Evolutionary conservation across 2,888 invertebrate species (phyloP).

Genomic region (Helleia helle): DNA sequence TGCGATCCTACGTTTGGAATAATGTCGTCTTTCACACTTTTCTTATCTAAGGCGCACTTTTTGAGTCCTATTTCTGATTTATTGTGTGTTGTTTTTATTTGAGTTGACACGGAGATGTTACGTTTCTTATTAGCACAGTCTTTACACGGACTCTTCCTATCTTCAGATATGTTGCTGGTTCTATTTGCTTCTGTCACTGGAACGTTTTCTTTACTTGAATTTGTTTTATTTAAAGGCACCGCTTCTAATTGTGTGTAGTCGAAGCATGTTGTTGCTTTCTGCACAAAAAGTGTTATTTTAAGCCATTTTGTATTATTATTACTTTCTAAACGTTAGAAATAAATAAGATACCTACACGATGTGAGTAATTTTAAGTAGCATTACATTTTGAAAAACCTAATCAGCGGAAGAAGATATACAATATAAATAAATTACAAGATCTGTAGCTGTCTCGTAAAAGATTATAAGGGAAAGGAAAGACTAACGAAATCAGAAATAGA

Average conservation of each 20-base stretch:
- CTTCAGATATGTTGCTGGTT: conserved; percentile 24
- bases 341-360: too few relatives aligned
- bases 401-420: too few relatives aligned
- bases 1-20: conserved; percentile 46
- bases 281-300: conserved; percentile 18
- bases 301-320: too few relatives aligned
- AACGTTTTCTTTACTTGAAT: conserved; percentile 24
- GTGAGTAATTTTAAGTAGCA: too few relatives aligned
- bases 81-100: conserved; percentile 60
- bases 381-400: too few relatives aligned
- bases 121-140: conserved; percentile 52
- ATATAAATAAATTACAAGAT: too few relatives aligned
- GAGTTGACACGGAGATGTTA: conserved; percentile 47
- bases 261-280: conserved; percentile 62
- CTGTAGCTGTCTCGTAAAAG: too few relatives aligned
- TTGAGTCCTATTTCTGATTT: conserved; percentile 60
- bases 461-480: too few relatives aligned
- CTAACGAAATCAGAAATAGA: too few relatives aligned
- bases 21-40: conserved; percentile 39
- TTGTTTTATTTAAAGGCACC: conserved; percentile 20
- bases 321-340: too few relatives aligned
- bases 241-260: conserved; percentile 50
- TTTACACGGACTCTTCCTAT: conserved; percentile 31
- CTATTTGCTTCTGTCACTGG: conserved; percentile 25
- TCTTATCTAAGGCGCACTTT: conserved; percentile 49